Evolutionary conservation across 2,888 invertebrate species (phyloP).

Genomic region (Phalera bucephala): DNA sequence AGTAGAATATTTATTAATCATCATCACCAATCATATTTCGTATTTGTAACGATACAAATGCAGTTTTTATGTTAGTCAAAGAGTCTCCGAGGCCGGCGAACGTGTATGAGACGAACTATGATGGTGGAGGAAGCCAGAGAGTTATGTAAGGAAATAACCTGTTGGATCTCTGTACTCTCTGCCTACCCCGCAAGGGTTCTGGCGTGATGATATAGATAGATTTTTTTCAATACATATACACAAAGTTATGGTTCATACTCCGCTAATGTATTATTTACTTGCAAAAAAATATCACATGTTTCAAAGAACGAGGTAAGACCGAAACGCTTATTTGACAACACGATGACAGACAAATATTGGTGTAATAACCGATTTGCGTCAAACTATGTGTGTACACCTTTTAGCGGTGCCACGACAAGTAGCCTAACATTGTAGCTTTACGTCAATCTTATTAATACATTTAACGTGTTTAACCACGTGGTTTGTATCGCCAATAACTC

Average conservation of each 20-base stretch:
- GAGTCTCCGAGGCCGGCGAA: no score
- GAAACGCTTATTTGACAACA: slow-evolving; percentile 29
- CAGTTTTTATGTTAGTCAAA: no score
- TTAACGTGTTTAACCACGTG: slow-evolving; percentile 36
- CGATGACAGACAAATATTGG: slow-evolving; percentile 31
- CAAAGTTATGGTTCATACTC: slow-evolving; percentile 5
- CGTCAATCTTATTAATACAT: slow-evolving; percentile 55
- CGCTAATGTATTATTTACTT: slow-evolving; percentile 21
- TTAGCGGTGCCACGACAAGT: slow-evolving; percentile 62
- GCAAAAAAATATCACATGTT: slow-evolving; percentile 25
- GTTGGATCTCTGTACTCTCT: no score
- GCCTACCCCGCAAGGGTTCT: no score
- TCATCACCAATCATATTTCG: no score
- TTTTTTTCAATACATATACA: no score
- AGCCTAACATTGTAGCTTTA: slow-evolving; percentile 48
- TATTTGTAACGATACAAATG: no score
- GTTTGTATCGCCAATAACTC: slow-evolving; percentile 34
- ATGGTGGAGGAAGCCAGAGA: no score
- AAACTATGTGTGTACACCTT: slow-evolving; percentile 51
- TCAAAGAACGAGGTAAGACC: slow-evolving; percentile 27
- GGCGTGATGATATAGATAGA: no score
- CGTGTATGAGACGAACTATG: no score
- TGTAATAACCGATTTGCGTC: slow-evolving; percentile 55
- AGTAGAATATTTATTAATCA: no score
- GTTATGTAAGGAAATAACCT: no score